phyloP scores from a whole-genome alignment of 2,888 invertebrate genomes.

The Xiphydria camelus region DNA sequence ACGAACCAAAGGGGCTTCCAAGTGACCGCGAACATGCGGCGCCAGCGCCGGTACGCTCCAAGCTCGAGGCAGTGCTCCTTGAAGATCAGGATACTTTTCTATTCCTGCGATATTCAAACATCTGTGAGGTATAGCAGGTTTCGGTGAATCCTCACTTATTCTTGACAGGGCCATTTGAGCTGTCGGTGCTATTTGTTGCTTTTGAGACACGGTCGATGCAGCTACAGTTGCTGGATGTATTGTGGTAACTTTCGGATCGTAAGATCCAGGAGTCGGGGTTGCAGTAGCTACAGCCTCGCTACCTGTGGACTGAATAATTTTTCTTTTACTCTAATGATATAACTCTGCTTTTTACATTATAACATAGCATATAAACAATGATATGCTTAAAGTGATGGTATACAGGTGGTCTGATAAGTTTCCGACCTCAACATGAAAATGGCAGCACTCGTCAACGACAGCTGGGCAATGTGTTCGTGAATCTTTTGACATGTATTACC shows the following conservation, averaged over 20 bases:
- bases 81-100: constrained; percentile 74
- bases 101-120: constrained; percentile 81
- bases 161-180: constrained; percentile 49
- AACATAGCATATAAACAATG: no score
- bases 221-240: constrained; percentile 29
- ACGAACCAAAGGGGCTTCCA: constrained; percentile 72
- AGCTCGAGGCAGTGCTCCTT: constrained; percentile 69
- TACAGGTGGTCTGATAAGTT: no score
- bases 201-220: constrained; percentile 34
- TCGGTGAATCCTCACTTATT: constrained; percentile 63
- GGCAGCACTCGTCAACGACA: no score
- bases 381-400: no score
- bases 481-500: no score
- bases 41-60: constrained; percentile 76
- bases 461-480: no score
- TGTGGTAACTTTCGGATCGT: constrained; percentile 37
- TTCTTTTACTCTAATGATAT: constrained; percentile 25
- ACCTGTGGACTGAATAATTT: constrained; percentile 38
- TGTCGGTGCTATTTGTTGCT: constrained; percentile 24
- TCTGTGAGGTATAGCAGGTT: constrained; percentile 49
- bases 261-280: constrained; percentile 29
- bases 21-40: constrained; percentile 63
- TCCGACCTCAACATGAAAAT: no score
- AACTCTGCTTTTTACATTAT: no score
- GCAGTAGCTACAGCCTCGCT: constrained; percentile 38